Evolutionary conservation across 2,797 vertebrate genomes (phyloP), one percentile per base, ranked within the genome.

Genomic region (Melanotaenia nigrans): DNA sequence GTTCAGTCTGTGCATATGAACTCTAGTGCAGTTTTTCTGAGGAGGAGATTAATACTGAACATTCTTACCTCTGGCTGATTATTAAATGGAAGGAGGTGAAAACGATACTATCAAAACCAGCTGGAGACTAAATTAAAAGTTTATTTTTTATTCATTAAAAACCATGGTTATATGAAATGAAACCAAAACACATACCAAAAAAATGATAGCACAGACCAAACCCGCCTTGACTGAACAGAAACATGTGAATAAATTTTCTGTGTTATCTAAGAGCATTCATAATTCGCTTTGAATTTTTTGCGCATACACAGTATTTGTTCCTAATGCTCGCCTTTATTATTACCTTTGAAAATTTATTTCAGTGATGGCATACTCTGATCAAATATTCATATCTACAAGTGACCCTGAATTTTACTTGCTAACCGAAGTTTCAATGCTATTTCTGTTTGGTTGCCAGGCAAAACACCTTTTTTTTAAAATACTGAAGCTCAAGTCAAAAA

Each of bases 1-100:
- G 59, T 67, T 83, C 64, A 71, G 56, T 61, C 72, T 36, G 51
- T 73, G 51, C 71, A 68, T 68, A 62, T 66, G 65, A 79, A 77
- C 25, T n/a, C 25, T 76, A 63, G 16, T 79, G 42, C 61, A 35
- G 30, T 53, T 81, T 81, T 69, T 72, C 57, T 60, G 32, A 82
- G 60, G 53, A 68, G 42, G 20, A 57, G 18, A 70, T 35, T 67
- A 10, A 54, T 28, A 54, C 18, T 33, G 12, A 55, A 42, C 16
- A 3, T 28, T 24, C 77, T 53, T 42, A 61, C 16, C 25, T 69
- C 18, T 61, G 14, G 40, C 33, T 67, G 45, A 32, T 61, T 54
- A 78, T 70, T 25, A 4, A 56, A 56, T 71, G 25, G 7, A 63
- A 68, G 36, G 3, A 64, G 47, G 8, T 77, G 11, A 65, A 68